A percentile compares a stretch with the other conserved stretches of the same genome.
These are phyloP conservation scores for Polydrusus cervinus DNA, from an alignment of 2,888 invertebrate species.

Conservation along the genomic window DNA sequence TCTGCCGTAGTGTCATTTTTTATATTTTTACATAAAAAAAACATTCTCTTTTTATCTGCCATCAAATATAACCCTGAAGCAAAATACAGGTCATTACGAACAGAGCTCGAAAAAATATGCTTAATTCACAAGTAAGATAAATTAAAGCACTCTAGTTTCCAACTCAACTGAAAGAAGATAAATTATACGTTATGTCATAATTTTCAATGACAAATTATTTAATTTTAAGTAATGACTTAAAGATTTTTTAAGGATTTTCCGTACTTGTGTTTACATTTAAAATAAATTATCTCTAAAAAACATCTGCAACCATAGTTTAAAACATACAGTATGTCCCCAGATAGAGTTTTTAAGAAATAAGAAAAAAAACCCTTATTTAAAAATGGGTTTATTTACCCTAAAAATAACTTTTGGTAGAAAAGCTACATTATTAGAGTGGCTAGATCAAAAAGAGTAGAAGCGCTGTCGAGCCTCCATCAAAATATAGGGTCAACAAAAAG, in stretches of 20 bases:
- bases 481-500: no score
- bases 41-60: neutral
- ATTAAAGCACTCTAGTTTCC: conserved; percentile 12
- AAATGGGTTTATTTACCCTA: no score
- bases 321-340: no score
- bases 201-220: conserved; percentile 1
- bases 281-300: no score
- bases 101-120: neutral
- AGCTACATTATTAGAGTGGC: no score
- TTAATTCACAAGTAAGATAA: conserved; percentile 11
- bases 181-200: neutral
- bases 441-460: no score
- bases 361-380: no score
- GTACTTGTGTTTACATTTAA: neutral
- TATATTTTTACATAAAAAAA: neutral
- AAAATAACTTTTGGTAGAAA: no score
- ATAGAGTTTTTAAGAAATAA: no score
- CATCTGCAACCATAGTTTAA: no score
- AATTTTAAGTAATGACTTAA: conserved; percentile 1
- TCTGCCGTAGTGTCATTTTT: neutral
- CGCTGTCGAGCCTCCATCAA: no score
- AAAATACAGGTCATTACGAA: conserved; percentile 1
- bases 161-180: conserved; percentile 8
- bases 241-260: neutral
- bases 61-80: neutral